phyloP scores from a whole-genome alignment of 2,113 vertebrate species.

The Notothenia rossii region DNA sequence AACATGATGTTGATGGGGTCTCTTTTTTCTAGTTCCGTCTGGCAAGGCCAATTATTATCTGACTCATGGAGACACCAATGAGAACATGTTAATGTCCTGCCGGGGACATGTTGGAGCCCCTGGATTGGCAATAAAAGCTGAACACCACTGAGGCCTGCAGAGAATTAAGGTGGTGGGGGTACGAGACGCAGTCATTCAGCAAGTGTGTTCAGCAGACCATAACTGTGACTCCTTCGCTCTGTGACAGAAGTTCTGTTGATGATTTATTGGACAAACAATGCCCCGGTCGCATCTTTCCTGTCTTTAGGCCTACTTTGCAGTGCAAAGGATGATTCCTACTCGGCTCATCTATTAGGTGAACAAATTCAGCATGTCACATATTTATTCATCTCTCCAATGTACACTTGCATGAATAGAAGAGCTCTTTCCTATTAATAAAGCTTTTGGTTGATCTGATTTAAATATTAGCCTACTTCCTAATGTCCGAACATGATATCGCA shows the following conservation, averaged over 20 bases:
- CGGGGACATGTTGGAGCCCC: constrained; percentile 40
- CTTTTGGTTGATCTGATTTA: not conserved
- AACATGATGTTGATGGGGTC: not conserved
- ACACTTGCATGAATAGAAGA: not conserved
- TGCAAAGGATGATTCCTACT: constrained; percentile 25
- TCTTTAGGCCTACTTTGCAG: not conserved
- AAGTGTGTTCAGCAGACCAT: constrained; percentile 18
- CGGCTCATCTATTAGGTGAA: constrained; percentile 5
- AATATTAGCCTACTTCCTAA: not conserved
- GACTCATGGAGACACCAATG: constrained; percentile 30
- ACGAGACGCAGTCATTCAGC: not conserved
- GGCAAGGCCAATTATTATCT: constrained; percentile 39
- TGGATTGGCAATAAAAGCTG: constrained; percentile 45
- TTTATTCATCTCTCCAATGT: constrained; percentile 7
- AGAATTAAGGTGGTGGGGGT: not conserved
- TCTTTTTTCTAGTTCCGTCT: constrained; percentile 19
- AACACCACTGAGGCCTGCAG: constrained; percentile 17
- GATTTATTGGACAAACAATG: too few relatives aligned
- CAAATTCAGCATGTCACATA: not conserved
- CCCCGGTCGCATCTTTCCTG: too few relatives aligned
- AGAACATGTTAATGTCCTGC: constrained; percentile 28
- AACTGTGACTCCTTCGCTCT: constrained; percentile 20
- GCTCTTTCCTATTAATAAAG: not conserved
- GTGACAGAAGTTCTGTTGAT: constrained; percentile 24
- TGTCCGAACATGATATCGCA: not conserved